phyloP scores from a whole-genome alignment of 2,888 invertebrate species.

The Lapara coniferarum region DNA sequence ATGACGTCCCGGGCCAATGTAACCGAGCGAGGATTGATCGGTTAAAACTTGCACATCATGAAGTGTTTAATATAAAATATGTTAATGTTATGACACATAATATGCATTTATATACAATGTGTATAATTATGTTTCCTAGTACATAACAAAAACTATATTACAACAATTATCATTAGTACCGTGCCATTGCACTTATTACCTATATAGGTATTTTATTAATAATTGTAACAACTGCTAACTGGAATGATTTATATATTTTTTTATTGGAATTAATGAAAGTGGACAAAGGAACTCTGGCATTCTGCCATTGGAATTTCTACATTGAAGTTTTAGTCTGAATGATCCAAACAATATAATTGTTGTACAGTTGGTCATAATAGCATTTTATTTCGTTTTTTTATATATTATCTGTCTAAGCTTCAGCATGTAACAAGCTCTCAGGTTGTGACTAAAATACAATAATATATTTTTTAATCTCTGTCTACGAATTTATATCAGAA shows the following conservation, averaged over 20 bases:
- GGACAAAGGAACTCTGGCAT: background rate
- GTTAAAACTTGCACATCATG: background rate
- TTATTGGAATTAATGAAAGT: background rate
- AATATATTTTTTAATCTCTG: too few relatives aligned
- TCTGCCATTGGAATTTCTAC: background rate
- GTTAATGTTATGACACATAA: background rate
- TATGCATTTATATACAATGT: background rate
- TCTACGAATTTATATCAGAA: background rate
- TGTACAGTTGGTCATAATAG: background rate
- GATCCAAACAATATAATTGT: background rate
- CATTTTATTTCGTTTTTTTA: background rate
- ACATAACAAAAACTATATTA: background rate
- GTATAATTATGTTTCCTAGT: background rate
- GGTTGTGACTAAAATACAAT: too few relatives aligned
- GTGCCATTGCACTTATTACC: background rate
- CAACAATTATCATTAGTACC: background rate
- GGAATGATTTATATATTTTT: background rate
- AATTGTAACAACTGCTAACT: background rate
- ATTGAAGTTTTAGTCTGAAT: constrained; percentile 13
- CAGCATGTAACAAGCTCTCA: too few relatives aligned
- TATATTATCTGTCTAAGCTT: too few relatives aligned
- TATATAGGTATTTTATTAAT: background rate
- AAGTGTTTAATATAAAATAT: background rate
- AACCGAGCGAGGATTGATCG: too few relatives aligned
- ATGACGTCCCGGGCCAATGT: too few relatives aligned